phyloP scores from a whole-genome alignment of 2,797 vertebrate species.

The Acropternis orthonyx region DNA sequence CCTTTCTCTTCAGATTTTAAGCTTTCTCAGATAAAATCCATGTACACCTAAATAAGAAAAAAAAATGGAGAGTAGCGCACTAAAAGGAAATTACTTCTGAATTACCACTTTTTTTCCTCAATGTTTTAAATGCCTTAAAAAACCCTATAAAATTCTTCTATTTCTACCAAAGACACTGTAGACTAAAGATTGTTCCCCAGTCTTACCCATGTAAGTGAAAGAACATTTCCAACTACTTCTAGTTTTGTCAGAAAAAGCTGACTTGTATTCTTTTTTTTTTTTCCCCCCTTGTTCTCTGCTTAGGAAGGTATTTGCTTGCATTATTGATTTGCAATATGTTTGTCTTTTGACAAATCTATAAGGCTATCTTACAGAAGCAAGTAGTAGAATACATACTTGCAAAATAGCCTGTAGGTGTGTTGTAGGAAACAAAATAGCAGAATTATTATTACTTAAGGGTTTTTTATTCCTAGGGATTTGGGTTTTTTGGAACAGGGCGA shows the following conservation, averaged over 20 bases:
- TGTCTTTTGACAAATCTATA: neutral
- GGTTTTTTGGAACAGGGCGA: neutral
- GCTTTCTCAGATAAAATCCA: neutral
- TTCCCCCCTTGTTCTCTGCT: neutral
- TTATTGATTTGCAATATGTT: neutral
- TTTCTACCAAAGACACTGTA: neutral
- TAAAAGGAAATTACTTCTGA: neutral
- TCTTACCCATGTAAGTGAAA: neutral
- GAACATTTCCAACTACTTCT: neutral
- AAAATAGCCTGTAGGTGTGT: neutral
- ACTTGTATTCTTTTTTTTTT: neutral
- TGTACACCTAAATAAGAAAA: neutral
- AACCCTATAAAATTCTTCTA: neutral
- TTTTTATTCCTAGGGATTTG: neutral
- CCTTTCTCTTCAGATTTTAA: neutral
- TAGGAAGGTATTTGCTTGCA: neutral
- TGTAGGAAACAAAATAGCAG: neutral
- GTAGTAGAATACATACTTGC: neutral
- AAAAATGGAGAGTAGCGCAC: neutral
- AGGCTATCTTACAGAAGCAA: neutral
- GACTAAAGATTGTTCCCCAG: neutral
- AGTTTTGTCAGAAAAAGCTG: neutral
- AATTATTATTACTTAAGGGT: neutral
- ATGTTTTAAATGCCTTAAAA: neutral
- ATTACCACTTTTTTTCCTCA: neutral